Evolutionary conservation across 2,797 vertebrate species (phyloP), one percentile per base, ranked within the genome.

Genomic region (Crypturellus tataupa): DNA sequence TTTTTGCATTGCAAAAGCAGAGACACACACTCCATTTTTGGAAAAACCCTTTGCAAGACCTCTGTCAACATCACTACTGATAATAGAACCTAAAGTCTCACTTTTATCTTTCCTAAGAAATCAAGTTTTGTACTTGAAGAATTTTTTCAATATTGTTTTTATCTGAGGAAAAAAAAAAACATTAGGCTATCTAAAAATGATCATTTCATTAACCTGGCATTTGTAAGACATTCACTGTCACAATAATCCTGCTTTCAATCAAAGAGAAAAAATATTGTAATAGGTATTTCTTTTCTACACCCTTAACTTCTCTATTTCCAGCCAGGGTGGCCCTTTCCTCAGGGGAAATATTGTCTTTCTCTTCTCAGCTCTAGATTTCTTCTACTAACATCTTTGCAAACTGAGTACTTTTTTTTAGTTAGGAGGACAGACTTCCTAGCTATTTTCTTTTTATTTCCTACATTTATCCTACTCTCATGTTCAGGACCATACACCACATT

Each of bases 21-120:
- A 76, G 35, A 24, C 33, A 64, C 19, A 21, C 0, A 0, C 9
- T 49, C 33, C 7, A n/a, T 31, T 84, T 73, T 33, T 33, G 39
- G 44, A 37, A 87, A 64, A 76, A 39, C 3, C 6, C 42, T 37
- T 56, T 53, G 63, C 8, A 84, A 70, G 33, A 19, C 46, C 88
- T 23, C 25, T 31, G 21, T 31, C 9, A 40, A 11, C 31, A 23
- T 19, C 10, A 47, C 24, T 68, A 53, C 23, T 44, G 35, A 56
- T 5, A 68, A 44, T 6, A 37, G 19, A 53, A 53, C 5, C 40
- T 55, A 35, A 68, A 68, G 47, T 33, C 10, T 56, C 7, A 53
- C 27, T 37, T 80, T 62, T 51, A 19, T 18, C 24, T 64, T 59
- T 90, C 59, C 64, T 73, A 56, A 17, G 72, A 10, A 13, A 73